Conservation (phyloP, 2,888 invertebrate genomes). For the Heliconius sara region DNA sequence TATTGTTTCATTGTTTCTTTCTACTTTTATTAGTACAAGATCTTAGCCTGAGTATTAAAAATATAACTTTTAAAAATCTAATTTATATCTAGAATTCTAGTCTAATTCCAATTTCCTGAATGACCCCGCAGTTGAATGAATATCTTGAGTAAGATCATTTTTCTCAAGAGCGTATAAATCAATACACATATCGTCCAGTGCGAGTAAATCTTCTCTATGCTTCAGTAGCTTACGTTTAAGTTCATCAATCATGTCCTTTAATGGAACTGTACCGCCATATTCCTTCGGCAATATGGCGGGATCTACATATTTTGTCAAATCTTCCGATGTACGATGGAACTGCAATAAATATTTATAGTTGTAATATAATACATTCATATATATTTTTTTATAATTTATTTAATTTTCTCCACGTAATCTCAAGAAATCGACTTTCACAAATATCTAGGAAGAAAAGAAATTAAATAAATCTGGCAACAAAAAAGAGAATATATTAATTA, state of each 20-base stretch:
- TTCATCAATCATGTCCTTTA: constrained; percentile 91
- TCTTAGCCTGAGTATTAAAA: constrained; percentile 13
- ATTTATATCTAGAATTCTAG: constrained; percentile 60
- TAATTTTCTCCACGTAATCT: background rate
- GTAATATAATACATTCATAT: background rate
- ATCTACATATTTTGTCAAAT: constrained; percentile 88
- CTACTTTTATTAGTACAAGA: constrained; percentile 1
- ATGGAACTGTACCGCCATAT: constrained; percentile 93
- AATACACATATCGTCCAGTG: constrained; percentile 90
- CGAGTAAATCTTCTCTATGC: constrained; percentile 86
- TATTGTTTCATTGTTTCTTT: background rate
- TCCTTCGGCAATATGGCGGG: constrained; percentile 92
- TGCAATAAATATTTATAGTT: constrained; percentile 56
- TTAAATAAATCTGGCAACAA: constrained; percentile 6
- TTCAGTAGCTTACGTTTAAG: constrained; percentile 87
- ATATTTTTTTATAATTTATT: background rate
- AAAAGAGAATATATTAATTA: background rate
- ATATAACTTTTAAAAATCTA: background rate
- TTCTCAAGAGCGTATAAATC: constrained; percentile 86
- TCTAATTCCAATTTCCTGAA: constrained; percentile 93
- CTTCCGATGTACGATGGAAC: constrained; percentile 90
- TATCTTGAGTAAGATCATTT: constrained; percentile 86
- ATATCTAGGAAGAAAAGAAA: background rate
- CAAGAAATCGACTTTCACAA: background rate
- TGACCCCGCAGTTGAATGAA: constrained; percentile 91